phyloP scores from a whole-genome alignment of 2,797 vertebrate genomes.

The Syndactyla subalaris region DNA sequence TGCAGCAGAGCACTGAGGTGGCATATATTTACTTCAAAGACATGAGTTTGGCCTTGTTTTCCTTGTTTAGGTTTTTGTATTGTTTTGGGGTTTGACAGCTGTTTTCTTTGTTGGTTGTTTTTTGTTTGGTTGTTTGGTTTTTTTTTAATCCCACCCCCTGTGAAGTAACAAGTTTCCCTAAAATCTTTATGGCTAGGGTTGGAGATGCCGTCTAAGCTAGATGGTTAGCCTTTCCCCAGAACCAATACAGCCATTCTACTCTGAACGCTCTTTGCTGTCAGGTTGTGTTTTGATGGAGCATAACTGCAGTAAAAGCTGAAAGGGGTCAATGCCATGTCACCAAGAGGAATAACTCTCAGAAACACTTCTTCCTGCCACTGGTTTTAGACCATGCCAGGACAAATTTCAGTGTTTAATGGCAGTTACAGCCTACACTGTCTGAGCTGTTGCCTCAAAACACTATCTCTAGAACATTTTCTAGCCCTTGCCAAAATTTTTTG shows the following conservation, averaged over 20 bases:
- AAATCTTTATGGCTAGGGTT: neutral
- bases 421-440: neutral
- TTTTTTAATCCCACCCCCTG: no score
- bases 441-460: neutral
- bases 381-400: neutral
- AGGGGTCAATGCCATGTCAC: neutral
- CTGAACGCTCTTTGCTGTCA: neutral
- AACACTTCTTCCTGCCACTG: neutral
- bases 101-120: neutral
- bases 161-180: neutral
- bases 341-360: neutral
- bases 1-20: neutral
- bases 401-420: neutral
- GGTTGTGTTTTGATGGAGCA: rapidly evolving
- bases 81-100: neutral
- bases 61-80: neutral
- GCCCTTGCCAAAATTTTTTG: neutral
- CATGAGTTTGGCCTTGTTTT: neutral
- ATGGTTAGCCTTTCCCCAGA: neutral
- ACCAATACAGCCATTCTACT: neutral
- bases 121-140: neutral
- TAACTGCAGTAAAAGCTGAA: neutral
- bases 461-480: neutral
- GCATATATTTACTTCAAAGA: neutral
- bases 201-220: neutral